Base-by-base conservation (phyloP, 2,113 vertebrate species). In the Nothoprocta perdicaria region DNA sequence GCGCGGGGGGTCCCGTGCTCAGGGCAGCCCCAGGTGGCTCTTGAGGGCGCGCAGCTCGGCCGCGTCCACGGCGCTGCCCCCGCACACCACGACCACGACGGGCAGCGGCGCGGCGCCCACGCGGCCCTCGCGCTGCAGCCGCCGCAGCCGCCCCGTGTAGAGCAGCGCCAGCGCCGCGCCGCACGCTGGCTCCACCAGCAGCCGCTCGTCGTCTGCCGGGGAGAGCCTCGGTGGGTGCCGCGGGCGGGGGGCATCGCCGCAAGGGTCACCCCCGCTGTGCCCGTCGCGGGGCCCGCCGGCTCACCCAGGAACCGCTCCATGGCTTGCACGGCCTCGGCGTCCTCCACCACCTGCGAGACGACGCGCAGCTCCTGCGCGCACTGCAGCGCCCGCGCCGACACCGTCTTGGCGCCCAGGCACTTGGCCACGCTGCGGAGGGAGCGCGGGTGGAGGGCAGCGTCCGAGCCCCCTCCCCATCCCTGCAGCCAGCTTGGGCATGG, bases 131-230 rank as follows among this genome's bases (percentile, higher is more conserved):
- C 58, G 58, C 97, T 98, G 98, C 82, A 99, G 97, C 85, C 66
- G 95, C 83, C 92, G 95, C 89, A 99, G 96, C 35, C 97, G 69
- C 74, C 97, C 98, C 1, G 98, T 96, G 97, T 99, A 99, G 26
- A 99, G 92, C 4, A 98, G 96, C 5, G 98, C 98, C 95, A 99
- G 97, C 12, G 98, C 96, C 0, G 99, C 98, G 3, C 98, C 99
- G 2, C 99, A 99, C 33, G 98, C 98, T 0, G 98, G 97, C 90
- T 99, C 97, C 96, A 99, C 99, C 96, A 99, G 90, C 94, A 99
- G 94, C 95, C 98, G 97, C 95, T 99, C 98, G 1, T 99, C 98
- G 4, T 99, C 99, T 99, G 97, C 6, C 6, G 29, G 52, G 53
- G 26, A 27, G 52, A 27, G 52, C 23, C 23, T 6, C 23, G 23